Conservation (phyloP, 2,888 invertebrate species). For the Nomada ferruginata region DNA sequence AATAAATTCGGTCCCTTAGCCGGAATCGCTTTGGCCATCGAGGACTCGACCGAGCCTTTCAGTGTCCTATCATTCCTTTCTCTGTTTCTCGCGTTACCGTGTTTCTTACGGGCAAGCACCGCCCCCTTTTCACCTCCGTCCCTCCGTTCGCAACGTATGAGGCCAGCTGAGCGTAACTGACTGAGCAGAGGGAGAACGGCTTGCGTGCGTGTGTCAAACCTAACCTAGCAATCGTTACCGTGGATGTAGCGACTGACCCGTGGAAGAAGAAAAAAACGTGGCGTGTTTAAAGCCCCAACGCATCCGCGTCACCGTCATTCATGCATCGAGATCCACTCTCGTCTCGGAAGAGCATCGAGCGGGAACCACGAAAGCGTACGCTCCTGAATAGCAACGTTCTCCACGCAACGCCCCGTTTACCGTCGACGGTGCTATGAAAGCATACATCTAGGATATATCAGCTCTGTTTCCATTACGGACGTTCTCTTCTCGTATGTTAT, state of each 20-base stretch:
- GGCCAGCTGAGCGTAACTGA: conserved; percentile 66
- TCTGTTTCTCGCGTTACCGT: conserved; percentile 49
- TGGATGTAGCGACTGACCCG: conserved; percentile 18
- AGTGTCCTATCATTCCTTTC: conserved; percentile 47
- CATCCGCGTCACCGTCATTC: conserved; percentile 12
- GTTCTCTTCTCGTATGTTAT: conserved; percentile 21
- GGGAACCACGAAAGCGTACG: conserved; percentile 9
- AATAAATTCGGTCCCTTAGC: conserved; percentile 37
- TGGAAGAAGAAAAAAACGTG: conserved; percentile 25
- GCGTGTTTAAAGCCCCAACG: conserved; percentile 7
- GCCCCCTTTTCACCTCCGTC: conserved; percentile 51
- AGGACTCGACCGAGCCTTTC: conserved; percentile 57
- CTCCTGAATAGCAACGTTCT: background rate
- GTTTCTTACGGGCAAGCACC: conserved; percentile 55
- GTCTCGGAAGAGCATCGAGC: conserved; percentile 10
- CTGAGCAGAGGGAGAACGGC: conserved; percentile 59
- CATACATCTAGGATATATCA: conserved; percentile 32
- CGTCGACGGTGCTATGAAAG: background rate
- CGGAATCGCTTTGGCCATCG: conserved; percentile 52
- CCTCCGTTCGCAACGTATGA: conserved; percentile 51
- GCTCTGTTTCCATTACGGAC: background rate
- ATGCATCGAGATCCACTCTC: conserved; percentile 8
- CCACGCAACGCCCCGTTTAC: conserved; percentile 19
- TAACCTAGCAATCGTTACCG: conserved; percentile 58
- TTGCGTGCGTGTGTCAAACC: conserved; percentile 63